Evolutionary conservation across 2,888 invertebrate genomes (phyloP), one percentile per base, ranked within the genome.

Genomic region (Andrena flavipes): DNA sequence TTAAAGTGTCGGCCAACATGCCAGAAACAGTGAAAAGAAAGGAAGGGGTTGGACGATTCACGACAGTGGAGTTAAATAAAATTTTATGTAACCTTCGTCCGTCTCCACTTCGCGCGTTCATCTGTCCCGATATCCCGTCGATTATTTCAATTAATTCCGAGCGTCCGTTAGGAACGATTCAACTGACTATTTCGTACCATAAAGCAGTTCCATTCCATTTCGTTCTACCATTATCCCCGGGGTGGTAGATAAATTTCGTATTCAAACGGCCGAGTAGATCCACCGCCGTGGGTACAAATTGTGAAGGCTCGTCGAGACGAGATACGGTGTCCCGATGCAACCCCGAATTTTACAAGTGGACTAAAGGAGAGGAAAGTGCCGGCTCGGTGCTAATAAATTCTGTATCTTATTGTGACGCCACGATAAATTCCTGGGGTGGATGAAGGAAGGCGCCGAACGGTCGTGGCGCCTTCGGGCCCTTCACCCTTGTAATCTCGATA

Each of bases 371-470:
- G 60, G 51, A 59, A 54, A 49, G 35, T 42, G 59, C 30, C 8
- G 26, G 63, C 10, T 16, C 30, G 49, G 62, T 68, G 71, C 56
- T 71, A 72, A 86, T 88, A 88, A 87, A 88, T 84, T 88, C 74
- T 42, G 30, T 72, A 86, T 77, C 68, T 88, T 84, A 86, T 86
- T 87, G 69, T 76, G 76, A 79, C 76, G 76, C 54, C 42, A 42
- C 74, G 85, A 87, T 87, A 87, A 85, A 76, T 80, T 73, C 72
- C 54, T 51, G 23, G 13, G 59, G 20, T 49, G 56, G 78, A 78
- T 80, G 70, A 87, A 87, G 87, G 75, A 13, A 78, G 80, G 70
- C 68, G 73, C 82, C 80, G 73, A 63, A 63, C 59, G 10, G 30
- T 35, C 56, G 13, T 67, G 83, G 64, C 87, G 82, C 68, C 74